These are phyloP conservation scores for Nasua narica DNA, from an alignment of 2,797 vertebrate species.

Conservation along the genomic window DNA sequence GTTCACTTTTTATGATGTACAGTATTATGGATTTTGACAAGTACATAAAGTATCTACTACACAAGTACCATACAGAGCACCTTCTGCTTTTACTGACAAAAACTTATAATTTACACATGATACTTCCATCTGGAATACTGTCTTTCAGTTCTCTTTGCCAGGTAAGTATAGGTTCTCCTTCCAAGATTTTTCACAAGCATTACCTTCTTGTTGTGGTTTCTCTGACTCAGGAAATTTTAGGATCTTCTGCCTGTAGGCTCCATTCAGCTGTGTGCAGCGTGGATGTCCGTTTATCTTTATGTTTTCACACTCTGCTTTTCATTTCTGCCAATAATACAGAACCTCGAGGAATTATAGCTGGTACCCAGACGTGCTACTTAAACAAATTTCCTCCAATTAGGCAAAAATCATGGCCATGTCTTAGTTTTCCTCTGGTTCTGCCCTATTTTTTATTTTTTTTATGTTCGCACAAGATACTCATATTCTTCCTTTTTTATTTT, in stretches of 20 bases:
- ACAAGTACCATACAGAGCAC: background rate
- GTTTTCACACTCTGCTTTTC: background rate
- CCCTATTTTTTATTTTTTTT: background rate
- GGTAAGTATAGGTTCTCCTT: background rate
- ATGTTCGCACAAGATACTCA: background rate
- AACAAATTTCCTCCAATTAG: background rate
- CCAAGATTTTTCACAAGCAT: background rate
- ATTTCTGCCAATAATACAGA: background rate
- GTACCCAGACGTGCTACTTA: background rate
- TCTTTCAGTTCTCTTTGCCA: background rate
- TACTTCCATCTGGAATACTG: constrained; percentile 14
- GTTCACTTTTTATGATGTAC: background rate
- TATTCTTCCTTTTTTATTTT: background rate
- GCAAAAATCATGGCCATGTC: background rate
- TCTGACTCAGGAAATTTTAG: background rate
- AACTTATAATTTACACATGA: background rate
- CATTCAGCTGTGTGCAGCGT: background rate
- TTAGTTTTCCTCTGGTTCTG: background rate
- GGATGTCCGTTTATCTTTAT: background rate
- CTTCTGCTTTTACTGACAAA: background rate
- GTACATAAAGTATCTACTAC: background rate
- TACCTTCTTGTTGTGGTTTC: background rate
- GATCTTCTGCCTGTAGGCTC: background rate
- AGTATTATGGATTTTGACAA: background rate
- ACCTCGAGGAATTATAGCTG: background rate